Evolutionary conservation across 2,888 invertebrate species (phyloP).

Genomic region (Diplazon laetatorius): DNA sequence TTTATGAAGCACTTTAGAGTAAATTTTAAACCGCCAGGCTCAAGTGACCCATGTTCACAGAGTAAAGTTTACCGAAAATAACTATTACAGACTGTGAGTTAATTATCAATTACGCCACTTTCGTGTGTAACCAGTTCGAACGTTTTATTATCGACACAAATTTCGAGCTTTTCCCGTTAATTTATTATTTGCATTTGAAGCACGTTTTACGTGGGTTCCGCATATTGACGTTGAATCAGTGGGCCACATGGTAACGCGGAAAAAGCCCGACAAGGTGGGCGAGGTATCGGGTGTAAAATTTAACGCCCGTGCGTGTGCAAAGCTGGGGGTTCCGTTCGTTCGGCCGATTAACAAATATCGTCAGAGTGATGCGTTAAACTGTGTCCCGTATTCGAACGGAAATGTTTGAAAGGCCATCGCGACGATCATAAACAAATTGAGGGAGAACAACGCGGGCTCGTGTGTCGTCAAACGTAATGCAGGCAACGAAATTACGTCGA

Average conservation of each 20-base stretch:
- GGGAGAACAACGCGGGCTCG: constrained; percentile 9
- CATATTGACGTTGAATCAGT: constrained; percentile 49
- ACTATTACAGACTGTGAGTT: too few relatives aligned
- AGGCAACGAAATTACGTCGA: constrained; percentile 20
- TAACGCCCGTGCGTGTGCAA: constrained; percentile 31
- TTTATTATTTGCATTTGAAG: constrained; percentile 55
- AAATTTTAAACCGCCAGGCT: too few relatives aligned
- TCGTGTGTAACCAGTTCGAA: constrained; percentile 31
- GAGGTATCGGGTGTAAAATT: constrained; percentile 37
- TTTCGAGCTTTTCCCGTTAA: constrained; percentile 30
- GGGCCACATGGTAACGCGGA: not conserved
- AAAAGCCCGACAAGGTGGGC: too few relatives aligned
- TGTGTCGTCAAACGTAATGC: constrained; percentile 1
- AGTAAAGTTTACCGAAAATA: too few relatives aligned
- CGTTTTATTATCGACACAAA: too few relatives aligned
- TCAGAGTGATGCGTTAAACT: constrained; percentile 34
- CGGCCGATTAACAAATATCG: constrained; percentile 57
- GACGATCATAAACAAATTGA: constrained; percentile 34
- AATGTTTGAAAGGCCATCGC: constrained; percentile 37
- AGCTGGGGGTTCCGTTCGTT: constrained; percentile 30
- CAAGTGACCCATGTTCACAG: too few relatives aligned
- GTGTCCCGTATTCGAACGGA: constrained; percentile 40
- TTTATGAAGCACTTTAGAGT: too few relatives aligned
- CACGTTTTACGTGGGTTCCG: constrained; percentile 58
- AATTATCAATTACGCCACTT: constrained; percentile 41